Evolutionary conservation across 2,888 invertebrate genomes (phyloP), one percentile per base, ranked within the genome.

Genomic region (Agrypnus murinus): DNA sequence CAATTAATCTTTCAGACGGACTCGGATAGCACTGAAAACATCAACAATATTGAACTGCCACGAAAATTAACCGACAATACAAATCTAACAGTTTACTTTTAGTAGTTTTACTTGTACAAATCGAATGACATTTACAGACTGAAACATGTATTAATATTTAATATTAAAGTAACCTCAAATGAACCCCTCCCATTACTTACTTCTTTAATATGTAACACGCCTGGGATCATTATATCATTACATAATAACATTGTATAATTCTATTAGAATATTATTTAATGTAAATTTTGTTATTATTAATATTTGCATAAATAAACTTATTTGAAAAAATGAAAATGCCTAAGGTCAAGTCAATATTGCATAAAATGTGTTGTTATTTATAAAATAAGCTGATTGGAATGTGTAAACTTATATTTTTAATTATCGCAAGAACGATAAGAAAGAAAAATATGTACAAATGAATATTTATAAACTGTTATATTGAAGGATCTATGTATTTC

Each of bases 51-150:
- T 25, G 86, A 86, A 73, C 80, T 81, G 64, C 81, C 76, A 77
- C 84, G 79, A 50, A 86, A 82, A 76, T 74, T 88, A 40, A 86
- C 86, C n/a, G 89, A 89, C 78, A 89, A 88, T 82, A 81, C 84
- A 19, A 89, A 89, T 83, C 83, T 89, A 77, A 89, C 89, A 50
- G 89, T 89, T 68, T 89, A 89, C 82, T 89, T 89, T 83, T 89
- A 84, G 84, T 59, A 25, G 43, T 12, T 14, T 50, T 31, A 15
- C 43, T 43, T 65, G 43, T 65, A 53, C 67, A 38, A 60, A 67
- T 31, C 67, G 31, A 60, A 67, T 31, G 17, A 15, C 32, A 43
- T 57, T 59, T 17, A 59, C 40, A 59, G 53, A 67, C 53, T 60
- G 67, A 53, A 19, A 19, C 10, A 10, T 10, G 10, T 46, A 45